These are phyloP conservation scores for Cheirogaleus medius DNA, from an alignment of 2,113 vertebrate species.

Conservation along the genomic window DNA sequence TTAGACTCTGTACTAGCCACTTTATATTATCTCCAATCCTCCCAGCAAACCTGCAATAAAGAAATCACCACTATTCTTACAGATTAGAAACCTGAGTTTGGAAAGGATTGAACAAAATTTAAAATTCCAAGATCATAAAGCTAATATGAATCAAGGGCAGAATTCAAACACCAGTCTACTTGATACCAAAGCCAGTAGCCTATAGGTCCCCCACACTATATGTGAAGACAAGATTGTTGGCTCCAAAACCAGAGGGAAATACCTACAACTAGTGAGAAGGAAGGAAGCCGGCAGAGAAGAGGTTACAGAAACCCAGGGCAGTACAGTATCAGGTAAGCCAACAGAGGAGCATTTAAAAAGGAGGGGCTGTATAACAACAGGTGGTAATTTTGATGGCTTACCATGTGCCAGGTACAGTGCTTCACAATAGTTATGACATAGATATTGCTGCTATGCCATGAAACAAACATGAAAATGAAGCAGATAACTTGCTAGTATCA, in stretches of 20 bases:
- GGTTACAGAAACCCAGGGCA: neutral
- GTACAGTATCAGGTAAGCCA: neutral
- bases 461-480: neutral
- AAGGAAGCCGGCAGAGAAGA: neutral
- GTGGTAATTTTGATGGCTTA: neutral
- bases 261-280: neutral
- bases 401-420: neutral
- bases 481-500: neutral
- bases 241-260: neutral
- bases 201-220: neutral
- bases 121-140: neutral
- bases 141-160: neutral
- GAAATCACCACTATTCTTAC: neutral
- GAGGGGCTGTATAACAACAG: rapidly evolving
- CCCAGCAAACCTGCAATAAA: neutral
- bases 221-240: neutral
- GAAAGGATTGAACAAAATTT: neutral
- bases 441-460: neutral
- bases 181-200: neutral
- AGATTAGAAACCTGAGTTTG: neutral
- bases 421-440: neutral
- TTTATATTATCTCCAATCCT: neutral
- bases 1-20: neutral
- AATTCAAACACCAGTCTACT: neutral
- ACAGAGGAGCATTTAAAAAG: neutral